Evolutionary conservation across 2,888 invertebrate genomes (phyloP).

Genomic region (Cosmorhoe ocellata): DNA sequence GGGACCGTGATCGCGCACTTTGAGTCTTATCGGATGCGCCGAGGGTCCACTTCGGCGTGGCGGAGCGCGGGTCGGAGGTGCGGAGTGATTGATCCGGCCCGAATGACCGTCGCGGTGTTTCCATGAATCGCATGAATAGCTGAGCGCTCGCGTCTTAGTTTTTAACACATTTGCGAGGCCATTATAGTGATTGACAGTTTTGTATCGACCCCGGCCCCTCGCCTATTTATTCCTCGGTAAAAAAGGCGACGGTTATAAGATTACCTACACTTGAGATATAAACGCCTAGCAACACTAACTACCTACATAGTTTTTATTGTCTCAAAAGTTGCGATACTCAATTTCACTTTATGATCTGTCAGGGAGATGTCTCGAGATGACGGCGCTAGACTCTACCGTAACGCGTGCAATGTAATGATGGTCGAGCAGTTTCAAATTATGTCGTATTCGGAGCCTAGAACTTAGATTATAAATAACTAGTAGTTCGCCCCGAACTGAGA

Average conservation of each 20-base stretch:
- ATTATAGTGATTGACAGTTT: conserved; percentile 44
- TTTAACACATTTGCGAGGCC: conserved; percentile 38
- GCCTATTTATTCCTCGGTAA: not conserved
- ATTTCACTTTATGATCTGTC: too few relatives aligned
- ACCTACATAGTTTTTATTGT: too few relatives aligned
- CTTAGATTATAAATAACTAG: too few relatives aligned
- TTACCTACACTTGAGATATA: not conserved
- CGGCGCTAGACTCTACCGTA: too few relatives aligned
- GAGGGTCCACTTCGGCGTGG: not conserved
- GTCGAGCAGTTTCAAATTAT: too few relatives aligned
- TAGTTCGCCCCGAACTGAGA: too few relatives aligned
- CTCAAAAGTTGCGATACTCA: too few relatives aligned
- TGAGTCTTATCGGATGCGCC: not conserved
- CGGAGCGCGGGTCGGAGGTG: conserved; percentile 33
- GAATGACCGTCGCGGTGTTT: conserved; percentile 52
- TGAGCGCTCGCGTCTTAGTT: conserved; percentile 46
- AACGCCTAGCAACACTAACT: not conserved
- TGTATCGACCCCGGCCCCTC: conserved; percentile 6
- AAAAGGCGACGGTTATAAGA: conserved; percentile 8
- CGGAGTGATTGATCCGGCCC: conserved; percentile 59
- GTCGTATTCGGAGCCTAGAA: too few relatives aligned
- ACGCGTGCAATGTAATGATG: too few relatives aligned
- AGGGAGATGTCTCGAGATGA: too few relatives aligned
- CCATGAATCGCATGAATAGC: conserved; percentile 65
- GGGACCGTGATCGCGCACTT: not conserved